Conservation (phyloP, 2,113 vertebrate genomes). For the Halcyon malimbica region DNA sequence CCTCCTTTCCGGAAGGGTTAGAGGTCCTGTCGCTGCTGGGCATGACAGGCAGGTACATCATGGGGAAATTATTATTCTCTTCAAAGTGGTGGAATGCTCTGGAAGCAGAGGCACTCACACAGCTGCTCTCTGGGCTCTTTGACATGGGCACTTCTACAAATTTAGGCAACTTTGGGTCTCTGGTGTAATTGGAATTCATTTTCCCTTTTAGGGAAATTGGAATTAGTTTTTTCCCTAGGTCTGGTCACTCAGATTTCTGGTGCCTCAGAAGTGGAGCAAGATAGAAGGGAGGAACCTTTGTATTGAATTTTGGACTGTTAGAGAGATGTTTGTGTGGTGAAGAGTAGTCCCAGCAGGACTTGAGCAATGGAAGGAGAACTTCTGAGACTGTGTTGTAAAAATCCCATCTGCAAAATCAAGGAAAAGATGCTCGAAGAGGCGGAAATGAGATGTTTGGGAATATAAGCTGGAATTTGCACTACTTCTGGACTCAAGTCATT, state of each 20-base stretch:
- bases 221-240: not conserved
- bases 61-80: not conserved
- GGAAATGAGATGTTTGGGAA: not conserved
- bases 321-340: not conserved
- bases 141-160: not conserved
- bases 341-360: no score
- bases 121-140: not conserved
- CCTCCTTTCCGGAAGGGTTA: not conserved
- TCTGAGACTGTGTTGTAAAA: not conserved
- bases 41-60: not conserved
- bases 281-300: not conserved
- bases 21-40: not conserved
- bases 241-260: not conserved
- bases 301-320: not conserved
- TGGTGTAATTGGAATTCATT: fast-evolving
- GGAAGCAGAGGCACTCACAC: not conserved
- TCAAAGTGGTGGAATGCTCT: not conserved
- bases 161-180: not conserved
- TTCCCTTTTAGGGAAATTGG: not conserved
- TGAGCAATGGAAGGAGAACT: not conserved
- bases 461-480: not conserved
- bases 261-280: not conserved
- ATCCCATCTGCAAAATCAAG: not conserved
- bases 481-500: not conserved
- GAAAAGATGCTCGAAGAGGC: not conserved